Base-by-base conservation (phyloP, 1,140 invertebrate species). In the Acromyrmex heyeri region DNA sequence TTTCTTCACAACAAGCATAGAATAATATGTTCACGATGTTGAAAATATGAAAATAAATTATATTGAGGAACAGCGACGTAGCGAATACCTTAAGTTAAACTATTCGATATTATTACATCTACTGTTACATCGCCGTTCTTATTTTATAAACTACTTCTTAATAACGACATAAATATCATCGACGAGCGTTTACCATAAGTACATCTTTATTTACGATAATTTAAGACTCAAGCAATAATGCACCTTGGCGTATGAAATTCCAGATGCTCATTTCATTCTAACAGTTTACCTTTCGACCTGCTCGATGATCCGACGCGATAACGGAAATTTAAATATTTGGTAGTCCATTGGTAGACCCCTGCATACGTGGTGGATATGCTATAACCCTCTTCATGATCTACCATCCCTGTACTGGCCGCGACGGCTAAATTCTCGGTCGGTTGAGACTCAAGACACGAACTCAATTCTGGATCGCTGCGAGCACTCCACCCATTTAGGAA, bases 391-490 rank as follows among this genome's bases (percentile, higher is more conserved):
- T 55, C 57, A 72, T 53, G 61, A 61, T 24, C 69, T 62, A 75
- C 24, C 79, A 75, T 30, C n/a, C 44, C 30, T 18, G 12, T 21
- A 48, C 50, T 34, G 55, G 67, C 86, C 86, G 86, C 87, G 86
- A 62, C 61, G 69, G 92, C 79, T 90, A 86, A 86, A 90, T 92
- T 92, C 90, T 87, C 81, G 86, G 86, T 91, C 76, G 87, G 87
- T 90, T 93, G 89, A 89, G 92, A 93, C 92, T 90, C 92, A 86
- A 89, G 91, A 91, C 91, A 94, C 93, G 92, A 93, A 94, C 92
- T 93, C 92, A 92, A 94, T 93, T 94, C 90, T 89, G 85, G 88
- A 90, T 91, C 87, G 91, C 92, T 91, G 87, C 85, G 30, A 92
- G 91, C 90, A 89, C 87, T 88, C 91, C 82, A 67, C 88, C 87